Evolutionary conservation across 1,140 invertebrate genomes (phyloP).

Genomic region (Drosophila asahinai): DNA sequence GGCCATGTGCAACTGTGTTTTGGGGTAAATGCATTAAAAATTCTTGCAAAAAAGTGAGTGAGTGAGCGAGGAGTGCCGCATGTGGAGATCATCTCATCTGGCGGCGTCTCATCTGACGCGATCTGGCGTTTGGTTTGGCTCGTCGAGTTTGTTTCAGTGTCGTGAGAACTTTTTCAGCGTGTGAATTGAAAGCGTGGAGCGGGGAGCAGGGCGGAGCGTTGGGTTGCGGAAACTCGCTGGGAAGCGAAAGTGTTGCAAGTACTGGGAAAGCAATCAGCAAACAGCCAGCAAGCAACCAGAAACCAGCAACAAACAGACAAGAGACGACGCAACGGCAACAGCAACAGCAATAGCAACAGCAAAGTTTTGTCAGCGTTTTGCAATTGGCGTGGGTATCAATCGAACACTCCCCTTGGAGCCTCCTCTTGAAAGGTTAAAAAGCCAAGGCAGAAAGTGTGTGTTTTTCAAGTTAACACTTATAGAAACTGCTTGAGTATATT

Average conservation of each 20-base stretch:
- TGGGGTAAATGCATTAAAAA: constrained; percentile 47
- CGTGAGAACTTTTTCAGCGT: constrained; percentile 81
- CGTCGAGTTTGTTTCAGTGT: constrained; percentile 66
- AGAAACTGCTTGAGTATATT: neutral
- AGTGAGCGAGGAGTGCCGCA: constrained; percentile 22
- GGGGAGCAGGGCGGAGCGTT: neutral
- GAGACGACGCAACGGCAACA: constrained; percentile 6
- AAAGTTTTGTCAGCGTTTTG: constrained; percentile 32
- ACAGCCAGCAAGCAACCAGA: constrained; percentile 25
- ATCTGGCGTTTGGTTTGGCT: constrained; percentile 14
- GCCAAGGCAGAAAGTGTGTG: too few species aligned
- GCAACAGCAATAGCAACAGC: neutral
- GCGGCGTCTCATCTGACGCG: constrained; percentile 52
- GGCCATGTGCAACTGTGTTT: constrained; percentile 50
- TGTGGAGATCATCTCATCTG: constrained; percentile 52
- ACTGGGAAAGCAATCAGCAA: constrained; percentile 51
- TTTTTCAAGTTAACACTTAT: too few species aligned
- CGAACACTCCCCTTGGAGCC: constrained; percentile 7
- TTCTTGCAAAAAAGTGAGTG: constrained; percentile 54
- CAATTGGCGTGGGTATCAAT: constrained; percentile 43
- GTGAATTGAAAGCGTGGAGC: constrained; percentile 66
- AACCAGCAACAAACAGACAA: constrained; percentile 22
- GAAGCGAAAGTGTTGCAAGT: constrained; percentile 59
- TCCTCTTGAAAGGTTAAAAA: neutral
- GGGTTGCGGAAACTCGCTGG: constrained; percentile 34